Evolutionary conservation across 2,888 invertebrate species (phyloP).

Genomic region (Noctua comes): DNA sequence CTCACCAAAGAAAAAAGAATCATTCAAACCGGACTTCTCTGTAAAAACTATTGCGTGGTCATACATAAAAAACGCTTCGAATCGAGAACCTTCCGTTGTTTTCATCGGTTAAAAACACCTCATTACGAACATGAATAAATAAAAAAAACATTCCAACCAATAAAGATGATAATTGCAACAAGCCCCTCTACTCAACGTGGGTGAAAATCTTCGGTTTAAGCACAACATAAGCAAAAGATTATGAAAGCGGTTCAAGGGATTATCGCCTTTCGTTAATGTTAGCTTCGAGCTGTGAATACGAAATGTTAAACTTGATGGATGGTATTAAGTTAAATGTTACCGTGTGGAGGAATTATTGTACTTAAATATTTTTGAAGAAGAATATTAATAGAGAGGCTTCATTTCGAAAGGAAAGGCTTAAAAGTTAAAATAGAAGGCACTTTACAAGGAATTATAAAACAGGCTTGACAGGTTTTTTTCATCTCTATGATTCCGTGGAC

Average conservation of each 20-base stretch:
- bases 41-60: too few relatives aligned
- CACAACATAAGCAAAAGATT: slow-evolving; percentile 61
- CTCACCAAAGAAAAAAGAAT: too few relatives aligned
- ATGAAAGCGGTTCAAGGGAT: slow-evolving; percentile 57
- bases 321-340: slow-evolving; percentile 39
- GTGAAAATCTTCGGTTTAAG: slow-evolving; percentile 39
- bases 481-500: too few relatives aligned
- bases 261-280: slow-evolving; percentile 50
- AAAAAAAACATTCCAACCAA: neutral
- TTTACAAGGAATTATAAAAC: neutral
- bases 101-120: neutral
- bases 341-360: neutral
- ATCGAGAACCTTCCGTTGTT: too few relatives aligned
- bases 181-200: neutral
- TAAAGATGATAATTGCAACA: slow-evolving; percentile 30
- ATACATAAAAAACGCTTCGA: too few relatives aligned
- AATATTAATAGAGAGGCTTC: neutral
- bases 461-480: too few relatives aligned
- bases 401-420: neutral
- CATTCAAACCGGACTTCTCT: too few relatives aligned
- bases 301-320: slow-evolving; percentile 38
- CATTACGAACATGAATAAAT: neutral
- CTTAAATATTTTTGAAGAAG: neutral
- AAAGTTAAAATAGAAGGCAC: neutral
- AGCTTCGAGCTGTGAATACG: slow-evolving; percentile 48